Conservation (phyloP, 1,140 invertebrate genomes). For the Sinella curviseta region DNA sequence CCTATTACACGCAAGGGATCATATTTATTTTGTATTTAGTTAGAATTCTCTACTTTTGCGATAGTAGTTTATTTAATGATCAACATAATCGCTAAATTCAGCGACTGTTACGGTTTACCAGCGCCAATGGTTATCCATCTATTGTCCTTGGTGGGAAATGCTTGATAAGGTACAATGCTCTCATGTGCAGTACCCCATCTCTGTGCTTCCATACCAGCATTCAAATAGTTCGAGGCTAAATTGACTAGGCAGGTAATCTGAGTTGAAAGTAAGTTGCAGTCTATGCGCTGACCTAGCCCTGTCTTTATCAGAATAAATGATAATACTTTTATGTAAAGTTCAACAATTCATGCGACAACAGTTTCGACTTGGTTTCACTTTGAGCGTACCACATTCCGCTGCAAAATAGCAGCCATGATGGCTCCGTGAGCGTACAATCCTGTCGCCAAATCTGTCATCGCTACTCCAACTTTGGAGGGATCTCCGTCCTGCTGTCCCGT, state of each 20-base stretch:
- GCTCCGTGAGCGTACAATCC: slow-evolving; percentile 94
- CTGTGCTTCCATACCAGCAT: slow-evolving; percentile 68
- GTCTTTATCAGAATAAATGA: slow-evolving; percentile 58
- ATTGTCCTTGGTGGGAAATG: slow-evolving; percentile 77
- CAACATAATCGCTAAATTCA: too few relatives aligned
- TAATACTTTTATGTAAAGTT: too few relatives aligned
- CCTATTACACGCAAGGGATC: slow-evolving; percentile 32
- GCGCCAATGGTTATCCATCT: slow-evolving; percentile 72
- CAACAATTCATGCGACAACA: background rate
- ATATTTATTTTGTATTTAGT: too few relatives aligned
- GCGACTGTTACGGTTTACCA: slow-evolving; percentile 58
- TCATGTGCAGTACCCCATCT: slow-evolving; percentile 88
- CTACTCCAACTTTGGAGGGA: slow-evolving; percentile 89
- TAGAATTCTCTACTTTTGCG: background rate
- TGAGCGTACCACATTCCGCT: slow-evolving; percentile 35
- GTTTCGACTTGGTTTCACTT: background rate
- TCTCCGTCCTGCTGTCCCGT: slow-evolving; percentile 78
- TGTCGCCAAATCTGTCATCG: slow-evolving; percentile 88
- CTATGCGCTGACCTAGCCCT: slow-evolving; percentile 85
- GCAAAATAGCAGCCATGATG: slow-evolving; percentile 75
- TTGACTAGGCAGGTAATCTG: slow-evolving; percentile 87
- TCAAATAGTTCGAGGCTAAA: slow-evolving; percentile 86
- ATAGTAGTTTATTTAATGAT: background rate
- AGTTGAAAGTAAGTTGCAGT: slow-evolving; percentile 89
- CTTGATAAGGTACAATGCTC: slow-evolving; percentile 92